Conservation (phyloP, 1,140 invertebrate species). For the Halesus radiatus region DNA sequence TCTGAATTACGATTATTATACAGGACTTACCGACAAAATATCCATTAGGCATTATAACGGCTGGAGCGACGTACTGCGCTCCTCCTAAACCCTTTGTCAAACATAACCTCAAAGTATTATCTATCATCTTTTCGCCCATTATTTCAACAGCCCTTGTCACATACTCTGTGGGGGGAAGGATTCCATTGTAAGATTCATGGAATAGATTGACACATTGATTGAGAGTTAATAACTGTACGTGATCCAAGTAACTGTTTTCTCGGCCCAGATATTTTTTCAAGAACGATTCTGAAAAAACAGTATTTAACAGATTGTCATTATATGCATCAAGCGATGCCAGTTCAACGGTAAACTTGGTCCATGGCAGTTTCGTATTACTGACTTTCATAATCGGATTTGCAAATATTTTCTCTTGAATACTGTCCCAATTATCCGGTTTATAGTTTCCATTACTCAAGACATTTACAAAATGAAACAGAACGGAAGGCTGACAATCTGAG, state of each 20-base stretch:
- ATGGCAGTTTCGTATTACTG: constrained; percentile 62
- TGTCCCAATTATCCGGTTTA: constrained; percentile 71
- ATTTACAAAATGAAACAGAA: constrained; percentile 68
- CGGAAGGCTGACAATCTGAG: constrained; percentile 57
- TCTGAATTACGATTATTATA: background rate
- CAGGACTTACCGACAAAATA: constrained; percentile 46
- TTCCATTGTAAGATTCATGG: constrained; percentile 66
- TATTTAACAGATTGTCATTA: constrained; percentile 67
- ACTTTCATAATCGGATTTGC: constrained; percentile 61
- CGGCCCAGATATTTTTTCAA: constrained; percentile 63
- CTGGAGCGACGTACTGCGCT: constrained; percentile 38
- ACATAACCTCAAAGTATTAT: constrained; percentile 5
- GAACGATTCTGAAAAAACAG: constrained; percentile 68
- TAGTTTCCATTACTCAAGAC: constrained; percentile 71
- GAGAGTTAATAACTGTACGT: constrained; percentile 69
- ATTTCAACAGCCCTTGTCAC: constrained; percentile 28
- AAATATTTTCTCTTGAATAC: constrained; percentile 64
- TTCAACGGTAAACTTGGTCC: constrained; percentile 68
- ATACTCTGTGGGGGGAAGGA: constrained; percentile 58
- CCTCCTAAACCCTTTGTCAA: constrained; percentile 44
- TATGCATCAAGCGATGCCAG: constrained; percentile 72
- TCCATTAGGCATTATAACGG: constrained; percentile 47
- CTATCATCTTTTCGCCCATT: background rate
- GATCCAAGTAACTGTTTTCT: constrained; percentile 65
- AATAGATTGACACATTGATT: constrained; percentile 72